phyloP scores from a whole-genome alignment of 2,113 vertebrate genomes.

The Zapornia atra region DNA sequence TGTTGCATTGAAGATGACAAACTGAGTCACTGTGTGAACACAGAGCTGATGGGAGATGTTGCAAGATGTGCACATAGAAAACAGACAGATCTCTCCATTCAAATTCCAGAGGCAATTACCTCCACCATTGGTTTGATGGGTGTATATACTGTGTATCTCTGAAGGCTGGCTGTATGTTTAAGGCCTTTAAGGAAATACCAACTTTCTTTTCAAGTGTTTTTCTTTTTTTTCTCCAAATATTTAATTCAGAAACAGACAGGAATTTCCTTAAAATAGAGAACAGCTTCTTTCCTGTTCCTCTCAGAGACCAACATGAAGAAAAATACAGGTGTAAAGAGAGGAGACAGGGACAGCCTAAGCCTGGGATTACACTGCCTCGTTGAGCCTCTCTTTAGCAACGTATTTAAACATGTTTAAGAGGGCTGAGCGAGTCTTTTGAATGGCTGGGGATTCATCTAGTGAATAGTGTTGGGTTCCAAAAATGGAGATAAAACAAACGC shows the following conservation, averaged over 20 bases:
- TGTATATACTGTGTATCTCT: background rate
- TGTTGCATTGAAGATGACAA: background rate
- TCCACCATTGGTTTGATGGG: background rate
- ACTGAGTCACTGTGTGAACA: background rate
- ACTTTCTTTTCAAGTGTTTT: background rate
- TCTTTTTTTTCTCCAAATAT: background rate
- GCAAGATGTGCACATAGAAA: background rate
- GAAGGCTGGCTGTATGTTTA: background rate
- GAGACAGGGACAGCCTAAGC: background rate
- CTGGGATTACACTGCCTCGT: background rate
- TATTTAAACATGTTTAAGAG: background rate
- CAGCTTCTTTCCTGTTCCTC: background rate
- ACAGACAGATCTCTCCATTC: background rate
- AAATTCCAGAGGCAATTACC: background rate
- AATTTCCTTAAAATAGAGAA: slow-evolving; percentile 2
- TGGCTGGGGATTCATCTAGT: background rate
- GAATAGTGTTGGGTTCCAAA: background rate
- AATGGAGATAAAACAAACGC: background rate
- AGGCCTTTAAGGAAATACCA: background rate
- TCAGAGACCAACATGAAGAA: background rate
- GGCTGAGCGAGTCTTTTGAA: background rate
- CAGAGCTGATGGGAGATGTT: background rate
- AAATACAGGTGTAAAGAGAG: background rate
- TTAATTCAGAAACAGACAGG: background rate
- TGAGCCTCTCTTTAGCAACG: background rate